Conservation (phyloP, 2,888 invertebrate species). For the Drosophila lutescens region DNA sequence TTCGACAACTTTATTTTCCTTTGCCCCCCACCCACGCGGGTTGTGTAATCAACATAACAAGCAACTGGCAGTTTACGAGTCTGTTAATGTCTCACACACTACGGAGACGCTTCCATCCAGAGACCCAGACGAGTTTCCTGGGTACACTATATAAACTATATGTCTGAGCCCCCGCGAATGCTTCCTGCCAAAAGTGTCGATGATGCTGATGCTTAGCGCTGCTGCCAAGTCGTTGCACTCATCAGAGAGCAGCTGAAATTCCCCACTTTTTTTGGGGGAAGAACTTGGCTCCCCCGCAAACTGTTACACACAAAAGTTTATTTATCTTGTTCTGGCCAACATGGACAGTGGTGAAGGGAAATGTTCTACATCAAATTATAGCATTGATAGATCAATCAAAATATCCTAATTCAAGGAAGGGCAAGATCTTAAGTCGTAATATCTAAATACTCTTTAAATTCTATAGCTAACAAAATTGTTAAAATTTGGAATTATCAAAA, state of each 20-base stretch:
- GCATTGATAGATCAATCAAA: too few relatives aligned
- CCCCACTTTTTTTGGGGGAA: neutral
- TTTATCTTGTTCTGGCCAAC: constrained; percentile 67
- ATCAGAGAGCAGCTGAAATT: constrained; percentile 64
- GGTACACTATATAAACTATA: constrained; percentile 19
- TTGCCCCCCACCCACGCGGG: constrained; percentile 43
- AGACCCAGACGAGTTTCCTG: constrained; percentile 67
- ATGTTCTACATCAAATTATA: neutral
- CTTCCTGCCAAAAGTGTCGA: constrained; percentile 72
- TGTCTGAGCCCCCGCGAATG: constrained; percentile 59
- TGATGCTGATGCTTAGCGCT: constrained; percentile 54
- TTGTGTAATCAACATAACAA: constrained; percentile 77
- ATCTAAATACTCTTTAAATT: too few relatives aligned
- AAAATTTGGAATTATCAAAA: too few relatives aligned
- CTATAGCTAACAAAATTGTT: too few relatives aligned
- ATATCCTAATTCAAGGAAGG: too few relatives aligned
- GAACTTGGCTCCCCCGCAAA: constrained; percentile 6
- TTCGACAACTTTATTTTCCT: constrained; percentile 54
- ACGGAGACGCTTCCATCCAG: constrained; percentile 49
- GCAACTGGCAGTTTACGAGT: constrained; percentile 78
- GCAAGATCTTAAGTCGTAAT: too few relatives aligned
- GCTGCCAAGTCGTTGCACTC: constrained; percentile 83
- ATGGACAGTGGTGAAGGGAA: constrained; percentile 25
- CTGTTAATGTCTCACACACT: constrained; percentile 69
- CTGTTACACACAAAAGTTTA: constrained; percentile 65